These are phyloP conservation scores for Choristoneura rosaceana DNA, from an alignment of 2,888 invertebrate genomes.

Conservation along the genomic window DNA sequence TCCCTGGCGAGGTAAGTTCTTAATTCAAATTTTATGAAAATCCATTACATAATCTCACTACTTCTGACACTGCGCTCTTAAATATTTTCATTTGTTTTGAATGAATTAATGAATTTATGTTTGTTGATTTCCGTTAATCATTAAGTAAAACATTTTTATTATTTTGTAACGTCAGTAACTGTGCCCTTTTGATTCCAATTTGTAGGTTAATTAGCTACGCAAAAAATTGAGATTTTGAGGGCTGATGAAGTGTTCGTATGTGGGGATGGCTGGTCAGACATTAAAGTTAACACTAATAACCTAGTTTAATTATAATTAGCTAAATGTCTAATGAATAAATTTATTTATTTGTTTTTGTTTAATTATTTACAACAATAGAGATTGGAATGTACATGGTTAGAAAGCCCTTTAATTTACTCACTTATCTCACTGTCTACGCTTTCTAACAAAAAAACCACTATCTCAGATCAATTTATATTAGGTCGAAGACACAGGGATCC, in stretches of 20 bases:
- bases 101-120: background rate
- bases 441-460: too few relatives aligned
- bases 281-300: too few relatives aligned
- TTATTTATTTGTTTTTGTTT: too few relatives aligned
- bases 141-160: background rate
- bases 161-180: background rate
- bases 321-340: too few relatives aligned
- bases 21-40: slow-evolving; percentile 52
- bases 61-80: background rate
- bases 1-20: slow-evolving; percentile 80
- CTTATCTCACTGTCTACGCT: too few relatives aligned
- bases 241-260: background rate
- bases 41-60: slow-evolving; percentile 74
- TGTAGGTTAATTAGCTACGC: background rate
- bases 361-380: too few relatives aligned
- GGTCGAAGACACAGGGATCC: too few relatives aligned
- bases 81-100: slow-evolving; percentile 25
- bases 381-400: too few relatives aligned
- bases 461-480: too few relatives aligned
- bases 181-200: background rate
- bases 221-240: background rate
- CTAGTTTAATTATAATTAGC: too few relatives aligned
- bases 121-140: background rate
- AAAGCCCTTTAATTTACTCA: too few relatives aligned
- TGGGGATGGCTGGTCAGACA: too few relatives aligned